Evolutionary conservation across 2,797 vertebrate species (phyloP).

Genomic region (Babyrousa celebensis): DNA sequence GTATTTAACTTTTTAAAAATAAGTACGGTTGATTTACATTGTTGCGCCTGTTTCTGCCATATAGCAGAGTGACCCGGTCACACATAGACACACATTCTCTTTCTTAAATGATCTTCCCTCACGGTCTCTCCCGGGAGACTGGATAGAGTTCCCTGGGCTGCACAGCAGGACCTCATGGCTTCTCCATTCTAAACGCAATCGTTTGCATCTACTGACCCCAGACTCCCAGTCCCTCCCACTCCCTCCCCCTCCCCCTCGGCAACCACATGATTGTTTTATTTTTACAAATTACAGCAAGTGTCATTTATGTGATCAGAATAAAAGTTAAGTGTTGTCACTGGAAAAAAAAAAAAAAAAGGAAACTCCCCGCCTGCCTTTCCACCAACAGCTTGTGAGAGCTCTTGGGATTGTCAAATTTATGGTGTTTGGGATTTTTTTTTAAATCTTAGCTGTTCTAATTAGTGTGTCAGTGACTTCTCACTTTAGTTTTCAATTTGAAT

Average conservation of each 20-base stretch:
- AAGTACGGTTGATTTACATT: not conserved
- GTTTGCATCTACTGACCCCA: too few species aligned
- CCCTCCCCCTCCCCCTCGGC: too few species aligned
- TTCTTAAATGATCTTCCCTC: too few species aligned
- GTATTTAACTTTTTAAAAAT: not conserved
- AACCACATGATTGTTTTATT: not conserved
- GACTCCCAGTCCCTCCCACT: too few species aligned
- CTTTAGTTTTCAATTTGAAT: constrained; percentile 63
- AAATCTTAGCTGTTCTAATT: constrained; percentile 8
- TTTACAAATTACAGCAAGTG: not conserved
- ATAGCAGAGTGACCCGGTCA: too few species aligned
- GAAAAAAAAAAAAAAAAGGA: not conserved
- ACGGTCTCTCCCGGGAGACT: too few species aligned
- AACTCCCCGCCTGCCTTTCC: accelerated
- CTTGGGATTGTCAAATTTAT: not conserved
- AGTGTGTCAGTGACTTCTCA: not conserved
- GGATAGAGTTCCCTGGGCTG: too few species aligned
- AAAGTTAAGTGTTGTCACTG: not conserved
- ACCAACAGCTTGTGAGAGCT: accelerated
- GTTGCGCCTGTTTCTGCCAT: too few species aligned
- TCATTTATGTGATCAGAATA: not conserved
- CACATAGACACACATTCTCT: too few species aligned
- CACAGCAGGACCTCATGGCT: too few species aligned
- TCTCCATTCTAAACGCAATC: too few species aligned
- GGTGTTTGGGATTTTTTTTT: not conserved